Conservation (phyloP, 2,888 invertebrate species). For the Sturmia bella region DNA sequence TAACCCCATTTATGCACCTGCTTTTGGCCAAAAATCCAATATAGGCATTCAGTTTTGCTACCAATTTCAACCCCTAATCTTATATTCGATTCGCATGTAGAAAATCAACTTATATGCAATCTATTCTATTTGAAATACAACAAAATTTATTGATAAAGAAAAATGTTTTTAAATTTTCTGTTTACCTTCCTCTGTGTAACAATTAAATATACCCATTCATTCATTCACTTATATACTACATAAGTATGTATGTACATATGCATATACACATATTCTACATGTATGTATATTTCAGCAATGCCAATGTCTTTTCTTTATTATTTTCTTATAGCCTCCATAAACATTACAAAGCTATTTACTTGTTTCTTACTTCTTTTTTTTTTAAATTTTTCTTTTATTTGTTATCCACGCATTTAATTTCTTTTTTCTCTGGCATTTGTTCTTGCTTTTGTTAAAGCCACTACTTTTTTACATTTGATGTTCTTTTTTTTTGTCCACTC, state of each 20-base stretch:
- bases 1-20: conserved; percentile 40
- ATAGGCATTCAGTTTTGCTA: background rate
- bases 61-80: conserved; percentile 47
- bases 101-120: conserved; percentile 14
- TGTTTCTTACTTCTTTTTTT: conserved; percentile 36
- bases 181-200: conserved; percentile 60
- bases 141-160: conserved; percentile 50
- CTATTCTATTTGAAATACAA: conserved; percentile 16
- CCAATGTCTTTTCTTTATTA: conserved; percentile 60
- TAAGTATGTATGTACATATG: conserved; percentile 26
- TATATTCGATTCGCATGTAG: background rate
- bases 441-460: conserved; percentile 48
- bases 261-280: background rate
- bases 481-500: conserved; percentile 54
- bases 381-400: conserved; percentile 34
- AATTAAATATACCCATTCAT: conserved; percentile 39
- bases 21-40: conserved; percentile 8
- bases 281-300: conserved; percentile 42
- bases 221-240: background rate
- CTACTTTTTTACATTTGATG: conserved; percentile 36
- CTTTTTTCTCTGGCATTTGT: conserved; percentile 31
- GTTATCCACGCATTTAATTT: conserved; percentile 60
- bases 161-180: conserved; percentile 23
- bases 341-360: conserved; percentile 64
- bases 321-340: conserved; percentile 62